These are phyloP conservation scores for Parotia lawesii DNA, from an alignment of 2,113 vertebrate genomes.

Conservation along the genomic window DNA sequence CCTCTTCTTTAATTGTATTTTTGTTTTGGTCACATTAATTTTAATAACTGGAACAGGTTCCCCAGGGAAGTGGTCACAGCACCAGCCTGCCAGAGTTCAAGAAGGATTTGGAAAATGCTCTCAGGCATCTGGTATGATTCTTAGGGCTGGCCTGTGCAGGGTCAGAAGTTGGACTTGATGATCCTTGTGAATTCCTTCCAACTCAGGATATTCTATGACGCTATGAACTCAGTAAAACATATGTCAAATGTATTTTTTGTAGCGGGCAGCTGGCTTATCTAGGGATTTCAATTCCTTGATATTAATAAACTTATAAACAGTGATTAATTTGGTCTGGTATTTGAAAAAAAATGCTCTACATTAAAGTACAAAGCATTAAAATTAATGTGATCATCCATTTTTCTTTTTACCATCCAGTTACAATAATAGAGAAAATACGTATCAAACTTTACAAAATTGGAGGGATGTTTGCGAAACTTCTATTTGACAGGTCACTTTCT, in stretches of 20 bases:
- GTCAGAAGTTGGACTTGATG: not conserved
- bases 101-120: not conserved
- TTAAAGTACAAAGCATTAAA: not conserved
- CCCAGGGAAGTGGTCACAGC: not conserved
- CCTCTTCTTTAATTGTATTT: not conserved
- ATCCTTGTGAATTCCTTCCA: not conserved
- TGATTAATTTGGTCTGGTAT: not conserved
- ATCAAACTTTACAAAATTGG: not conserved
- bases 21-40: not conserved
- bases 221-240: not conserved
- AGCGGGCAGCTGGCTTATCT: not conserved
- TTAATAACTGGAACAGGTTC: not conserved
- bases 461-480: not conserved
- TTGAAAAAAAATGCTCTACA: not conserved
- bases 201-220: not conserved
- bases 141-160: not conserved
- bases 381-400: rapidly evolving
- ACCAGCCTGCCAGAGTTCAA: not conserved
- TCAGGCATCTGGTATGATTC: not conserved
- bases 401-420: not conserved
- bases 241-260: not conserved
- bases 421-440: not conserved
- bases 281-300: not conserved
- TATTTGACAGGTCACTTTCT: not conserved
- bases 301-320: not conserved